Evolutionary conservation across 2,888 invertebrate genomes (phyloP), one percentile per base, ranked within the genome.

Genomic region (Oscheius onirici): DNA sequence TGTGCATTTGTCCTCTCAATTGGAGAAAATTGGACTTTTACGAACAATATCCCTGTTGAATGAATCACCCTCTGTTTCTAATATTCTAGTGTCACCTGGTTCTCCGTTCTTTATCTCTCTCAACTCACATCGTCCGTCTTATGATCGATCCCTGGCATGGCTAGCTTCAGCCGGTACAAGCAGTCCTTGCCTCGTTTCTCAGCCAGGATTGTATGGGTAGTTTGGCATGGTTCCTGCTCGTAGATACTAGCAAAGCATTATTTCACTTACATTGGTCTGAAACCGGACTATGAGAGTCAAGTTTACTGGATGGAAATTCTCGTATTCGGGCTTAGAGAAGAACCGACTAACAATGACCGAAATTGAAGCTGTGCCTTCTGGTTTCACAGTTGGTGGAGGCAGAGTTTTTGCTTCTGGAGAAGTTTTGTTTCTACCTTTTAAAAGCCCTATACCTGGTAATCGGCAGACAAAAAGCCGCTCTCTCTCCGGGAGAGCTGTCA

Each of bases 91-190:
- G n/a, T 8, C 34, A 3, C 34, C 34, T 34, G 8, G 34, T 34
- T 8, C 34, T 6, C 3, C 34, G 3, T 3, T 34, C 34, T 6
- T 34, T 34, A 8, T 8, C 34, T 34, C 34, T 8, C 3, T 6
- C 34, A 34, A 26, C 51, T 66, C 17, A 70, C 70, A 40, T 70
- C 51, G 63, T 70, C 70, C 6, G 70, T 70, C 24, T 63, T 63
- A 17, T 63, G 63, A 43, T 70, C 70, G 5, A 70, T 52, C 43
- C 70, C 70, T 10, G 70, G 70, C 61, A 70, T 70, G 13, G 61
- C 41, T 15, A 70, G n/a, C 13, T 24, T 26, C 3, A 70, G 22
- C 40, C 54, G 40, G 22, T 51, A 20, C 2, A 70, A 11, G 40
- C 70, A 70, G 20, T 52, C 67, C 20, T 68, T 24, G 8, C 44